Conservation (phyloP, 2,888 invertebrate species). For the Frankliniella intonsa region DNA sequence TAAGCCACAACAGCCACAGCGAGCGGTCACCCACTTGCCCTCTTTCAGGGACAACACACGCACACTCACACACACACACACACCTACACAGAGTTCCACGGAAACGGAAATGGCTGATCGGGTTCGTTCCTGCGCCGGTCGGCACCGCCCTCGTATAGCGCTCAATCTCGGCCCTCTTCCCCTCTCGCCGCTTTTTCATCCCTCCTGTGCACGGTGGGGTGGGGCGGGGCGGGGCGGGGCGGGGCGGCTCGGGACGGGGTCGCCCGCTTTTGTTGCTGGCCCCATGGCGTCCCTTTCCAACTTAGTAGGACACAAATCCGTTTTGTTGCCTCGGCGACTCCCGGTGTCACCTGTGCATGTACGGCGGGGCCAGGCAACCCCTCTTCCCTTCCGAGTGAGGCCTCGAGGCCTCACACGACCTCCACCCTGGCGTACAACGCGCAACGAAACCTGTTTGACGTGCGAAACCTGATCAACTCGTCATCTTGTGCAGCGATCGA, state of each 20-base stretch:
- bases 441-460: too few relatives aligned
- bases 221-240: neutral
- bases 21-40: neutral
- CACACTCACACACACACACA: neutral
- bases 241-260: neutral
- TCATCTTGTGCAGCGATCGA: too few relatives aligned
- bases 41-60: neutral
- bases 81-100: neutral
- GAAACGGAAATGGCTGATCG: conserved; percentile 26
- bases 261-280: neutral
- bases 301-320: conserved; percentile 1
- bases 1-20: neutral
- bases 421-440: too few relatives aligned
- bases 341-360: too few relatives aligned
- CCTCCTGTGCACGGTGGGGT: neutral
- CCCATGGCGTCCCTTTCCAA: neutral
- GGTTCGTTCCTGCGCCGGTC: conserved; percentile 9
- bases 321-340: neutral
- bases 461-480: too few relatives aligned
- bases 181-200: neutral
- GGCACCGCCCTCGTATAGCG: neutral
- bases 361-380: too few relatives aligned
- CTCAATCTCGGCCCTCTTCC: neutral
- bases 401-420: too few relatives aligned
- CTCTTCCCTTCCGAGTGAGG: too few relatives aligned